A percentile compares a stretch with the other conserved stretches of the same genome.
These are phyloP conservation scores for Ateles fusciceps DNA, from an alignment of 2,797 vertebrate genomes.

Conservation along the genomic window DNA sequence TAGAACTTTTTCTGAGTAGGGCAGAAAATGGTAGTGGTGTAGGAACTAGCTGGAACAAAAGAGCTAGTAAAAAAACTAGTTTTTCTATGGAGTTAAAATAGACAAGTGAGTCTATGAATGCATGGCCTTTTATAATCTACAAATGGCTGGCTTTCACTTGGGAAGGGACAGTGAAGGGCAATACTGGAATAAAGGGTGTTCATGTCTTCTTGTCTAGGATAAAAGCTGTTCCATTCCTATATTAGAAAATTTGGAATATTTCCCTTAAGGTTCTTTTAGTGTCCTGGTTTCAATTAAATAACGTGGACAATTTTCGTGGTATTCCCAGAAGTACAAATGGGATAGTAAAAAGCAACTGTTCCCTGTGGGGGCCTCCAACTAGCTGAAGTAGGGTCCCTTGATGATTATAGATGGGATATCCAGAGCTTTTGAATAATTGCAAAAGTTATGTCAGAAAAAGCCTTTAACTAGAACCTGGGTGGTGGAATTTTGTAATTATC, in stretches of 20 bases:
- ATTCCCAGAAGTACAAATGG: not conserved
- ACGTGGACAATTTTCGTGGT: not conserved
- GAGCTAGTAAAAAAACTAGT: constrained; percentile 48
- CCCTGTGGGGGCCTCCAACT: fast-evolving
- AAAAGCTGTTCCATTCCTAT: not conserved
- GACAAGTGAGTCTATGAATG: not conserved
- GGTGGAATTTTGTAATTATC: not conserved
- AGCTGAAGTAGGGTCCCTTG: not conserved
- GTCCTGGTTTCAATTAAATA: not conserved
- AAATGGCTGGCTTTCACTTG: not conserved
- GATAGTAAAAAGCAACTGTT: not conserved
- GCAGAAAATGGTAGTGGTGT: not conserved
- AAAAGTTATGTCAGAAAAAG: not conserved
- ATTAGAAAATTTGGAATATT: not conserved
- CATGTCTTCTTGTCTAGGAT: not conserved
- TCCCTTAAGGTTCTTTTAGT: not conserved
- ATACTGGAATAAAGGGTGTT: not conserved
- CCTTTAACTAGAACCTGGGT: not conserved
- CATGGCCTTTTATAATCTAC: not conserved
- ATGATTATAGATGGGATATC: not conserved
- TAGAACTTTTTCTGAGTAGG: constrained; percentile 29
- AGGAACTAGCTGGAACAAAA: constrained; percentile 16
- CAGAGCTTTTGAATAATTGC: not conserved
- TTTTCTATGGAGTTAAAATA: constrained; percentile 55
- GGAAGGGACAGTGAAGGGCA: not conserved